These are phyloP conservation scores for Aspidapion aeneum DNA, from an alignment of 2,888 invertebrate genomes.

Conservation along the genomic window DNA sequence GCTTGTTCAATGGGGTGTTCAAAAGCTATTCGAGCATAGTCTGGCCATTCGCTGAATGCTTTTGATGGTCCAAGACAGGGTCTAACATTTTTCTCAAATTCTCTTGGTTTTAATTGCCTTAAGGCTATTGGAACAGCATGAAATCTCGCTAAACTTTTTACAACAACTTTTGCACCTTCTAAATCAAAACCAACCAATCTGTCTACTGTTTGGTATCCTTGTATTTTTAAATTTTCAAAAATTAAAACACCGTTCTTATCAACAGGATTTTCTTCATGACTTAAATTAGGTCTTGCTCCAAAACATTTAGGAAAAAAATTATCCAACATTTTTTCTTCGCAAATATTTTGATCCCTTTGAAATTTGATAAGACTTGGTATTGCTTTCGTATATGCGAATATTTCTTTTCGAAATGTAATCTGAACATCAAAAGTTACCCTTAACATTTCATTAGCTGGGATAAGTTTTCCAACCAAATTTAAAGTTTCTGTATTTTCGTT, in stretches of 20 bases:
- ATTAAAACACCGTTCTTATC: constrained; percentile 57
- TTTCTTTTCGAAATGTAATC: constrained; percentile 57
- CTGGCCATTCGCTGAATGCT: constrained; percentile 40
- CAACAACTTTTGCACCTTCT: constrained; percentile 48
- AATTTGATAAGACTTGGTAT: constrained; percentile 50
- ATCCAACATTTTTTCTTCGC: constrained; percentile 45
- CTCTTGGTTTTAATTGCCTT: constrained; percentile 48
- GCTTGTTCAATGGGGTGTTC: constrained; percentile 38
- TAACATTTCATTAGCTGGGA: constrained; percentile 54
- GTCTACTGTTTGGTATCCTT: constrained; percentile 52
- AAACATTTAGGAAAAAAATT: constrained; percentile 52
- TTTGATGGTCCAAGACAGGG: constrained; percentile 44
- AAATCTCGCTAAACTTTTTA: constrained; percentile 53
- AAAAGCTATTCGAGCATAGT: constrained; percentile 39
- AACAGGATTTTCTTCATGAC: constrained; percentile 47
- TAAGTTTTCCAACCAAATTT: constrained; percentile 55
- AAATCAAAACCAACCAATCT: constrained; percentile 52
- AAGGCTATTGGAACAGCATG: constrained; percentile 57
- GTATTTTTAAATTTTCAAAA: constrained; percentile 54
- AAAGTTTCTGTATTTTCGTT: constrained; percentile 40
- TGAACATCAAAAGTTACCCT: constrained; percentile 54
- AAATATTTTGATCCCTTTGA: constrained; percentile 49
- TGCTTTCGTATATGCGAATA: constrained; percentile 52
- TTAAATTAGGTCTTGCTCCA: constrained; percentile 52
- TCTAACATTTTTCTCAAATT: constrained; percentile 46